These are phyloP conservation scores for Piezodorus guildinii DNA, from an alignment of 1,140 invertebrate species.

Conservation along the genomic window DNA sequence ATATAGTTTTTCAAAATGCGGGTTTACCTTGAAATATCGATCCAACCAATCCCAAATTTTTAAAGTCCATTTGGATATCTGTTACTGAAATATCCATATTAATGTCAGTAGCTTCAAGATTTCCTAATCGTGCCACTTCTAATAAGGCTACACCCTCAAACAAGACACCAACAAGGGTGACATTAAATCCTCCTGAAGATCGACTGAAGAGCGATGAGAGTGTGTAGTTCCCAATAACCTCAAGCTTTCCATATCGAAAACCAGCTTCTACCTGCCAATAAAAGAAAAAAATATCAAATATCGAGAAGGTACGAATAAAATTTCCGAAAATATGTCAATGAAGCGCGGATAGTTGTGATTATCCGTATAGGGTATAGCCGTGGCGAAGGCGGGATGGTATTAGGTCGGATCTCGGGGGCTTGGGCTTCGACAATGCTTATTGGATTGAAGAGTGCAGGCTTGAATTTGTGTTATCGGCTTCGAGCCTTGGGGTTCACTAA, in stretches of 20 bases:
- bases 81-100: conserved; percentile 61
- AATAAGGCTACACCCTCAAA: conserved; percentile 51
- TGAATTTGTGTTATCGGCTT: no score
- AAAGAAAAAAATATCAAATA: background rate
- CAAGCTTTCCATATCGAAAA: conserved; percentile 51
- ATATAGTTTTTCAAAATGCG: no score
- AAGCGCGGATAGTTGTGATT: no score
- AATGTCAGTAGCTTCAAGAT: conserved; percentile 61
- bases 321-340: no score
- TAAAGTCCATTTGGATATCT: conserved; percentile 66
- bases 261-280: conserved; percentile 47
- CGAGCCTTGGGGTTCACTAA: no score
- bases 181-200: conserved; percentile 52
- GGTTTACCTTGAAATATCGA: conserved; percentile 49
- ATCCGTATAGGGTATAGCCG: no score
- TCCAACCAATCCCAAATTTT: conserved; percentile 52
- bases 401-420: no score
- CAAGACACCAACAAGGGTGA: conserved; percentile 53
- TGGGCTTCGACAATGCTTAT: no score
- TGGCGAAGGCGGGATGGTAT: no score
- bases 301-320: no score
- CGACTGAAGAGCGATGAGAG: conserved; percentile 31
- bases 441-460: no score
- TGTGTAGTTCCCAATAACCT: conserved; percentile 60
- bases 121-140: conserved; percentile 56